Evolutionary conservation across 23 tunicate species (phyloP), one percentile per base, ranked within the genome.

Genomic region (Aplidium turbinatum): DNA sequence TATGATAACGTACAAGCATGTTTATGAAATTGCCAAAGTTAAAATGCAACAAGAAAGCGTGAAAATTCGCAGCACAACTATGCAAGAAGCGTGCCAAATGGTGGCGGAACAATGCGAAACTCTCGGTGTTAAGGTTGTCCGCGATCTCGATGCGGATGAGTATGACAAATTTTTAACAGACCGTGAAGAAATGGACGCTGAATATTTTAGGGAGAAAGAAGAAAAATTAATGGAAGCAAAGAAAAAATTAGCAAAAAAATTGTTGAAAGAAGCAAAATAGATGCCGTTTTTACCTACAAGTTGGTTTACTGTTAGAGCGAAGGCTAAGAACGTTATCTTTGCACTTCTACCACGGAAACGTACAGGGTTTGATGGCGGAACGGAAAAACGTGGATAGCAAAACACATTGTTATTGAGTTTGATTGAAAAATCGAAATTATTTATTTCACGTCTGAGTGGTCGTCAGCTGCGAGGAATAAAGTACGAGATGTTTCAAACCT

Each of bases 21-120:
- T 91, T 19, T 91, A 91, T 58, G 97, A 91, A 57, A 84, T 91
- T 30, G 97, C 97, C 4, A 78, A 60, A n/a, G 73, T 91, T 19
- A 91, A 91, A 79, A 46, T 79, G 22, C 70, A 83, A 32, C 92
- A 91, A 60, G 91, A 91, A 51, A 62, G 67, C 40, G 47, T 80
- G 35, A 84, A 73, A 45, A 91, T 84, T 46, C 75, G 97, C 0
- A 75, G 67, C 33, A 71, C 60, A 7, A 55, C 86, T 1, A 22
- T 91, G 79, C 34, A 78, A 70, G 51, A 78, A 57, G 58, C 84
- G 86, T 91, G 97, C 33, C 63, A 84, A 48, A 21, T 18, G 19
- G 60, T 91, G 2, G 79, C 84, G 0, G 30, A 34, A 5, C 48
- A 69, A 36, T 74, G 81, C 42, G 64, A 68, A 38, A 36, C 53